A percentile compares a stretch with the other conserved stretches of the same genome.
phyloP scores from a whole-genome alignment of 64 coral and sea anemone species.

The Anthopleura sola region DNA sequence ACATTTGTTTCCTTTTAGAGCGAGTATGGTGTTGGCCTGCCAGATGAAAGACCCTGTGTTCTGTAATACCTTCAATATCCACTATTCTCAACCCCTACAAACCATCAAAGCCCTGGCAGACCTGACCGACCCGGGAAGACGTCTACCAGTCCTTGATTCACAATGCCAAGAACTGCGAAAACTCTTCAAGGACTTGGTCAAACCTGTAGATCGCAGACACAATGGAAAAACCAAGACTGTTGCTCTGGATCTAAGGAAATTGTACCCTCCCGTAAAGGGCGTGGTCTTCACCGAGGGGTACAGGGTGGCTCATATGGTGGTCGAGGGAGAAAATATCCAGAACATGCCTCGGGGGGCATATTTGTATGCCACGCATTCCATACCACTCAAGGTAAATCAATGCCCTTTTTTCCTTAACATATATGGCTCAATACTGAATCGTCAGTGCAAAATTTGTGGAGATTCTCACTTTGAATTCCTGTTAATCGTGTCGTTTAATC shows the following conservation, averaged over 20 bases:
- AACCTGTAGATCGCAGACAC: conserved; percentile 43
- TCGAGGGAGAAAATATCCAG: conserved; percentile 20
- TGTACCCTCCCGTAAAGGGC: conserved; percentile 70
- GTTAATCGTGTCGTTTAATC: not conserved
- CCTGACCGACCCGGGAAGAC: conserved; percentile 69
- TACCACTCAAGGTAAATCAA: conserved; percentile 58
- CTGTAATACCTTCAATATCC: not conserved
- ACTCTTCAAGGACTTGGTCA: conserved; percentile 92
- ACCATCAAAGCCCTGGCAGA: conserved; percentile 46
- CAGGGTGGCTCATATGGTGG: conserved; percentile 56
- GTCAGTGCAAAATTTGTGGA: no score
- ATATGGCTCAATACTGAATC: no score
- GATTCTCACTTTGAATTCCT: no score
- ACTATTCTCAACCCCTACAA: conserved; percentile 21
- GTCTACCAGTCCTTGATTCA: conserved; percentile 61
- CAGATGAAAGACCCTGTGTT: conserved; percentile 50
- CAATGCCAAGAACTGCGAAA: conserved; percentile 94
- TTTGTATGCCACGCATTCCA: conserved; percentile 61
- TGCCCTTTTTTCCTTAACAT: no score
- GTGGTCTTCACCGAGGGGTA: conserved; percentile 74
- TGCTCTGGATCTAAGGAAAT: conserved; percentile 44
- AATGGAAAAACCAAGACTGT: conserved; percentile 35
- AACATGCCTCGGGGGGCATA: conserved; percentile 59
- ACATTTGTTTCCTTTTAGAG: conserved; percentile 30
- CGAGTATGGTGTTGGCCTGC: conserved; percentile 67